Evolutionary conservation across 2,888 invertebrate genomes (phyloP).

Genomic region (Thelaira solivaga): DNA sequence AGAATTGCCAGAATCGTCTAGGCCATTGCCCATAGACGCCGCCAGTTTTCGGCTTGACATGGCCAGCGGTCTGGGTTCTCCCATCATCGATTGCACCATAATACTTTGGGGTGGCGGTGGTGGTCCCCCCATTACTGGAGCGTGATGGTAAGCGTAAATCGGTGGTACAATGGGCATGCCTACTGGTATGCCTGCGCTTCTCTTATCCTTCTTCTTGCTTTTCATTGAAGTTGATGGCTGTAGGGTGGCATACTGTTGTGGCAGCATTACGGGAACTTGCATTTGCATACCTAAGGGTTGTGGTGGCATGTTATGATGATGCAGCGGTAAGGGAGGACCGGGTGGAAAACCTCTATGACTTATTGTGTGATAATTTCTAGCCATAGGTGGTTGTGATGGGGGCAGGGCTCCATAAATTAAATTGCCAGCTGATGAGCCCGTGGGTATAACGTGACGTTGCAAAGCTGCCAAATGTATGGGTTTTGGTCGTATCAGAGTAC

Average conservation of each 20-base stretch:
- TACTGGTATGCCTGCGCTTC: slow-evolving; percentile 75
- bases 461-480: slow-evolving; percentile 75
- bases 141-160: slow-evolving; percentile 76
- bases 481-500: slow-evolving; percentile 77
- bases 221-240: slow-evolving; percentile 82
- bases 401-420: slow-evolving; percentile 78
- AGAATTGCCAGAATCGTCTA: slow-evolving; percentile 79
- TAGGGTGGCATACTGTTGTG: slow-evolving; percentile 82
- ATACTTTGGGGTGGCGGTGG: slow-evolving; percentile 74
- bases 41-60: slow-evolving; percentile 81
- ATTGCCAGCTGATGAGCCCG: slow-evolving; percentile 68
- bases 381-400: slow-evolving; percentile 63
- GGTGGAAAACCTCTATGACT: slow-evolving; percentile 77
- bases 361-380: slow-evolving; percentile 78
- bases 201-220: slow-evolving; percentile 78
- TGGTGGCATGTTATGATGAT: slow-evolving; percentile 69
- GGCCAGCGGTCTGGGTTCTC: slow-evolving; percentile 79
- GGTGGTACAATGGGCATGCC: slow-evolving; percentile 79
- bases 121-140: slow-evolving; percentile 63
- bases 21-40: slow-evolving; percentile 82
- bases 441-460: slow-evolving; percentile 72
- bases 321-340: slow-evolving; percentile 72
- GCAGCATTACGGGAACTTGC: slow-evolving; percentile 77
- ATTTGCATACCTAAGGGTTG: slow-evolving; percentile 73
- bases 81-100: slow-evolving; percentile 80